These are phyloP conservation scores for Anagyrus pseudococci DNA, from an alignment of 2,888 invertebrate genomes.

Conservation along the genomic window DNA sequence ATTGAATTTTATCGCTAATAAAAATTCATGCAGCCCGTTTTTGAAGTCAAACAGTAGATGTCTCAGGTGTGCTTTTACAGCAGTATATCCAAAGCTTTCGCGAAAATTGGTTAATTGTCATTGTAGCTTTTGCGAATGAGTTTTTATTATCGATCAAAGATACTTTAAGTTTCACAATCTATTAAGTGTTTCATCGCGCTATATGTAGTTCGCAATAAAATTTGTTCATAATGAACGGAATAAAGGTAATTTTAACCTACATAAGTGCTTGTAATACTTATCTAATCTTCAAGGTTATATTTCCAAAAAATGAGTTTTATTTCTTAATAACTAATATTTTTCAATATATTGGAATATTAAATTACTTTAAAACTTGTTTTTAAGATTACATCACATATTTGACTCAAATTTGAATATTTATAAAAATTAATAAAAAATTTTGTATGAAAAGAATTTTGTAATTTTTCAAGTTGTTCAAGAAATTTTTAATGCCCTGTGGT, in stretches of 20 bases:
- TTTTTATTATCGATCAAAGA: slow-evolving; percentile 1
- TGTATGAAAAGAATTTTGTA: slow-evolving; percentile 7
- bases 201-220: not conserved
- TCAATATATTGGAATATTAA: no score
- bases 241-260: slow-evolving; percentile 30
- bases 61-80: slow-evolving; percentile 13
- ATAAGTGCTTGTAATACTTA: not conserved
- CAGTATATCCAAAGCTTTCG: no score
- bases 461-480: slow-evolving; percentile 53
- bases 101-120: no score
- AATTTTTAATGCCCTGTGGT: slow-evolving; percentile 58
- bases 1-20: no score
- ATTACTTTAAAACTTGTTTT: no score
- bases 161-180: not conserved
- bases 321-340: no score
- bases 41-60: slow-evolving; percentile 15
- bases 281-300: slow-evolving; percentile 13
- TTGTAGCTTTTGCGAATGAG: slow-evolving; percentile 12
- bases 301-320: slow-evolving; percentile 2
- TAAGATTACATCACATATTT: no score
- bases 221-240: slow-evolving; percentile 23
- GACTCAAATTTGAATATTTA: not conserved
- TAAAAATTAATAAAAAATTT: no score
- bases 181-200: not conserved
- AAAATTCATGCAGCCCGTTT: no score